Conservation (phyloP, 2,888 invertebrate genomes). For the Micropterix aruncella region DNA sequence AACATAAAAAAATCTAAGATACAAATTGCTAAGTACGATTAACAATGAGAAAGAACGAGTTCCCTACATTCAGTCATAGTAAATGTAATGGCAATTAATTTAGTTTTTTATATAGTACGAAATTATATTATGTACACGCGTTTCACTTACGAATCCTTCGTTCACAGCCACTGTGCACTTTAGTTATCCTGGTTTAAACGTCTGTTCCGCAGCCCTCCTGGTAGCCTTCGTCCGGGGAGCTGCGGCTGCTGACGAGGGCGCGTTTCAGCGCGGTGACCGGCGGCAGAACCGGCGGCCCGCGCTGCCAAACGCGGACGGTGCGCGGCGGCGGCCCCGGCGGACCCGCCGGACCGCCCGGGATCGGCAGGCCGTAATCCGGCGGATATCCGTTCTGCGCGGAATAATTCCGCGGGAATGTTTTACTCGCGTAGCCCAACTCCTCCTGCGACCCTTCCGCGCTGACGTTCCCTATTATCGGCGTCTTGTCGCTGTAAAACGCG, state of each 20-base stretch:
- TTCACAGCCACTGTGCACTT: too few species aligned
- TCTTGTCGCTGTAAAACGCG: conserved; percentile 55
- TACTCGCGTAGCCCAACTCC: conserved; percentile 46
- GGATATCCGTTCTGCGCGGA: conserved; percentile 47
- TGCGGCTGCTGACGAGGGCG: conserved; percentile 68
- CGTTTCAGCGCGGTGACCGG: conserved; percentile 77
- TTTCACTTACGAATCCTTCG: not conserved
- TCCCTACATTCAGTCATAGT: not conserved
- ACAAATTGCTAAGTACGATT: not conserved
- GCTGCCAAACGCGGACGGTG: conserved; percentile 77
- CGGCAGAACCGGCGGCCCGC: conserved; percentile 72
- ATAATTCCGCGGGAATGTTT: conserved; percentile 38
- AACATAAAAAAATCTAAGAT: not conserved
- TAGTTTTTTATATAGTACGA: not conserved
- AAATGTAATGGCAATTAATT: not conserved
- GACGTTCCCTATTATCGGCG: conserved; percentile 55
- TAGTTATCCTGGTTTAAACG: conserved; percentile 61
- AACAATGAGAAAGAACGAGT: not conserved
- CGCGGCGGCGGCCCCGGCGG: conserved; percentile 43
- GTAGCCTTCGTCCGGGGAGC: conserved; percentile 82
- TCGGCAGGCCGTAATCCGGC: conserved; percentile 65
- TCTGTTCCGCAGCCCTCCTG: conserved; percentile 89
- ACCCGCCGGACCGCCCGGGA: conserved; percentile 22
- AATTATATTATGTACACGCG: too few species aligned
- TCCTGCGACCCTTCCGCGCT: conserved; percentile 43